A percentile compares a stretch with the other conserved stretches of the same genome.
phyloP scores from a whole-genome alignment of 2,888 invertebrate species.

The Microchrysa polita region DNA sequence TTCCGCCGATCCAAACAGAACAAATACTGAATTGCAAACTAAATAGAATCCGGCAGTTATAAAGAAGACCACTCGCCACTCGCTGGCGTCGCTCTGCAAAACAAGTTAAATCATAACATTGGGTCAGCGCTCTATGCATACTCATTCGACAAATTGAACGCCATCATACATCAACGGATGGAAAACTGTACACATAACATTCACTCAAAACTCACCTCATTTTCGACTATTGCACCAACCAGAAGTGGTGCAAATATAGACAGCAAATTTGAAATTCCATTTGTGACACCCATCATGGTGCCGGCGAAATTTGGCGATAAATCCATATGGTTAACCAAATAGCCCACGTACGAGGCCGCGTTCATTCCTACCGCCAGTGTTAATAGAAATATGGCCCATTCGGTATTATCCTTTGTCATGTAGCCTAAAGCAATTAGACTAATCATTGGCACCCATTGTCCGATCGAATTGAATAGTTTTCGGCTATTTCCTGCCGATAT shows the following conservation, averaged over 20 bases:
- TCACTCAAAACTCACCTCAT: slow-evolving; percentile 65
- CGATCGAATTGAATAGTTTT: slow-evolving; percentile 63
- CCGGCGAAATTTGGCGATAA: slow-evolving; percentile 77
- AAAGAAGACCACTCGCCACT: slow-evolving; percentile 70
- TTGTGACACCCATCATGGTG: slow-evolving; percentile 76
- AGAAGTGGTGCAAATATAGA: slow-evolving; percentile 72
- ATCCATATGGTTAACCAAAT: slow-evolving; percentile 75
- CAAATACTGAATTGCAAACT: slow-evolving; percentile 66
- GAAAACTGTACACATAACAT: neutral
- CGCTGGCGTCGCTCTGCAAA: slow-evolving; percentile 58
- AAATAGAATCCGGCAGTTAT: slow-evolving; percentile 68
- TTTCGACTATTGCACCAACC: slow-evolving; percentile 68
- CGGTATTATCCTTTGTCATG: slow-evolving; percentile 63
- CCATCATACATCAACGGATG: no score
- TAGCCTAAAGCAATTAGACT: slow-evolving; percentile 68
- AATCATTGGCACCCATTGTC: slow-evolving; percentile 67
- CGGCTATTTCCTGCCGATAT: slow-evolving; percentile 60
- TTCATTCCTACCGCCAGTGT: slow-evolving; percentile 71
- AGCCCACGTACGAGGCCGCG: slow-evolving; percentile 70
- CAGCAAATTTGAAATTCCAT: slow-evolving; percentile 71
- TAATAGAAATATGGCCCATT: slow-evolving; percentile 67
- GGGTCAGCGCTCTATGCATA: neutral
- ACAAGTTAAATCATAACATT: neutral
- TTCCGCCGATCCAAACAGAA: slow-evolving; percentile 68
- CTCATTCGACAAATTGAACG: neutral